Conservation (phyloP, 2,888 invertebrate genomes). For the Oxyscelio sp. region DNA sequence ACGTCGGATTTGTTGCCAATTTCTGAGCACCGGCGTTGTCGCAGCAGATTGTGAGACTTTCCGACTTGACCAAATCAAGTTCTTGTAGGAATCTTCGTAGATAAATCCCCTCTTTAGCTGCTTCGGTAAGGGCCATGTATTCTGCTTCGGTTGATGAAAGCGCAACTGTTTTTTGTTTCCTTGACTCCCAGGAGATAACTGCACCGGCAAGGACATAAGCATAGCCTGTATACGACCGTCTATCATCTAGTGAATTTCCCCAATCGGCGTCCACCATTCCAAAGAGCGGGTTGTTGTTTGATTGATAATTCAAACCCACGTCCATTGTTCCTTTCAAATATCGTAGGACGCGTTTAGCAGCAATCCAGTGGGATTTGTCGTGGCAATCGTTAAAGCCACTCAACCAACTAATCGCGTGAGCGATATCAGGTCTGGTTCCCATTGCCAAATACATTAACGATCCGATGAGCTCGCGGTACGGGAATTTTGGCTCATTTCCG, state of each 20-base stretch:
- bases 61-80: background rate
- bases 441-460: no score
- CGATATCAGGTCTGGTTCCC: no score
- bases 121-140: background rate
- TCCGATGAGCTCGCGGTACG: background rate
- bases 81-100: background rate
- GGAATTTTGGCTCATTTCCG: background rate
- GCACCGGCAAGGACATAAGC: background rate
- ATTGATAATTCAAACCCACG: no score
- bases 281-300: no score
- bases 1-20: background rate
- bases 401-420: no score
- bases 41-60: background rate
- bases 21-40: background rate
- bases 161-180: constrained; percentile 8
- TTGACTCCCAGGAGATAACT: constrained; percentile 5
- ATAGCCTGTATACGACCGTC: constrained; percentile 10
- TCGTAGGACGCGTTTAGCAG: background rate
- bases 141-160: constrained; percentile 15
- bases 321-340: no score
- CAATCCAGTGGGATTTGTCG: background rate
- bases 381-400: background rate
- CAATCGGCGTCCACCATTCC: no score
- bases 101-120: background rate
- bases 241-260: background rate